Conservation (phyloP, 2,113 vertebrate species). For the Pan troglodytes region NHGRI_mPanTro3-v2.1_pri NC_072404.2:133286501-133287000, state of each 20-base stretch:
- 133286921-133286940: background rate
- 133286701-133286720: background rate
- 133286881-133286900: background rate
- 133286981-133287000: background rate
- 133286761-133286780: background rate
- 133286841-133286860: background rate
- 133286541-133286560: background rate
- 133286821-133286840: background rate
- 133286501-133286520: background rate
- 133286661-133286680: background rate
- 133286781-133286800: background rate
- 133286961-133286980: background rate
- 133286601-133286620: background rate
- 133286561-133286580: background rate
- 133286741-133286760: background rate
- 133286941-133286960: background rate
- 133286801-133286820: background rate
- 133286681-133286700: background rate
- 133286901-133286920: background rate
- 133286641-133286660: background rate
- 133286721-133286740: background rate
- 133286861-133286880: background rate
- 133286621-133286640: background rate
- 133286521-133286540: background rate
- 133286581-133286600: background rate